Percentiles rank a stretch among this genome's conserved stretches.
These are phyloP conservation scores for Nematolebias whitei DNA, from an alignment of 2,113 vertebrate species.

Conservation along the genomic window DNA sequence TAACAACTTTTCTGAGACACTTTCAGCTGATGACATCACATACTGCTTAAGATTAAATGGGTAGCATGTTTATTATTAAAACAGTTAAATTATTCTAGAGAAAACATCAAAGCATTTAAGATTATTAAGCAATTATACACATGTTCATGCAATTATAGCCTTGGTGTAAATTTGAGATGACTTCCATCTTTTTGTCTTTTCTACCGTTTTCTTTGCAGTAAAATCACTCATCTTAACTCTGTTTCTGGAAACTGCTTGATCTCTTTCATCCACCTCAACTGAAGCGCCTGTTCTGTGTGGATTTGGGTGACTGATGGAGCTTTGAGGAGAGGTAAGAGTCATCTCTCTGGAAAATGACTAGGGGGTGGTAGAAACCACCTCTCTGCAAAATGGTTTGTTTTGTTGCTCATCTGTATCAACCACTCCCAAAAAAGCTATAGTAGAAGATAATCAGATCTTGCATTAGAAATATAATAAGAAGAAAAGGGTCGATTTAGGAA, in stretches of 20 bases:
- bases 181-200: not conserved
- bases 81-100: not conserved
- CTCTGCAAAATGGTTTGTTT: constrained; percentile 11
- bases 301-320: constrained; percentile 37
- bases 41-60: not conserved
- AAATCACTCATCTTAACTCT: constrained; percentile 2
- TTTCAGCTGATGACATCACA: not conserved
- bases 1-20: not conserved
- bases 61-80: too few relatives aligned
- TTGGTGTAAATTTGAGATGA: not conserved
- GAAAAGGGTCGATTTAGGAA: not conserved
- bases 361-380: constrained; percentile 22
- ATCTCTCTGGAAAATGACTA: constrained; percentile 36
- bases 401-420: constrained; percentile 15
- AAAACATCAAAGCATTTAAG: not conserved
- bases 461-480: not conserved
- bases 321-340: constrained; percentile 33
- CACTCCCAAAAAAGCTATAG: constrained; percentile 4
- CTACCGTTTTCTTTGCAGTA: not conserved
- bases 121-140: not conserved
- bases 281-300: constrained; percentile 26
- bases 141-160: not conserved
- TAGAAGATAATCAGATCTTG: constrained; percentile 12
- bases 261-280: constrained; percentile 20
- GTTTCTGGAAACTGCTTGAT: constrained; percentile 14